Evolutionary conservation across 92 coral and sea anemone species (phyloP).

Genomic region (Siderastrea siderea): DNA sequence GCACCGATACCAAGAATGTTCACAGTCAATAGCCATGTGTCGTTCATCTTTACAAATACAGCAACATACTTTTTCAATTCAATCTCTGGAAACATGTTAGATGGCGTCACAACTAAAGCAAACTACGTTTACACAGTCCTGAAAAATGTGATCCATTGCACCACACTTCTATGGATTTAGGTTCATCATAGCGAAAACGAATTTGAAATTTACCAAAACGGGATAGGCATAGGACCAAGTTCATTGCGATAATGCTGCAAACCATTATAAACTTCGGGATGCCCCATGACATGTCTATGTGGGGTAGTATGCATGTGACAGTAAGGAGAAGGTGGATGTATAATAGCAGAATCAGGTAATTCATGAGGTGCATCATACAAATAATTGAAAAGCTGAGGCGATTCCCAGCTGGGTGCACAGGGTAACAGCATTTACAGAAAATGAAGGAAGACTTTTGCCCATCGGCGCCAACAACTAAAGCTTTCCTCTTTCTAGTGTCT

Average conservation of each 20-base stretch:
- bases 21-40: constrained; percentile 33
- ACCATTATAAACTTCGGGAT: neutral
- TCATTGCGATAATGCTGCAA: neutral
- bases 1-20: neutral
- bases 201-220: constrained; percentile 1
- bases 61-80: too few relatives aligned
- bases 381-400: neutral
- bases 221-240: neutral
- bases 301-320: too few relatives aligned
- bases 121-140: too few relatives aligned
- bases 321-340: neutral
- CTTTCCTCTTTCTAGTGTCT: too few relatives aligned
- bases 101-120: too few relatives aligned
- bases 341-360: constrained; percentile 15
- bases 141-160: too few relatives aligned
- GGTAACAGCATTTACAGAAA: too few relatives aligned
- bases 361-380: constrained; percentile 23
- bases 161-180: neutral
- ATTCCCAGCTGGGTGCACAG: too few relatives aligned
- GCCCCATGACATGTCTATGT: neutral
- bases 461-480: too few relatives aligned
- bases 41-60: neutral
- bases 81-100: too few relatives aligned
- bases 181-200: neutral
- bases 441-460: neutral